Conservation (phyloP, 1,140 invertebrate genomes). For the Drosophila saltans region DNA sequence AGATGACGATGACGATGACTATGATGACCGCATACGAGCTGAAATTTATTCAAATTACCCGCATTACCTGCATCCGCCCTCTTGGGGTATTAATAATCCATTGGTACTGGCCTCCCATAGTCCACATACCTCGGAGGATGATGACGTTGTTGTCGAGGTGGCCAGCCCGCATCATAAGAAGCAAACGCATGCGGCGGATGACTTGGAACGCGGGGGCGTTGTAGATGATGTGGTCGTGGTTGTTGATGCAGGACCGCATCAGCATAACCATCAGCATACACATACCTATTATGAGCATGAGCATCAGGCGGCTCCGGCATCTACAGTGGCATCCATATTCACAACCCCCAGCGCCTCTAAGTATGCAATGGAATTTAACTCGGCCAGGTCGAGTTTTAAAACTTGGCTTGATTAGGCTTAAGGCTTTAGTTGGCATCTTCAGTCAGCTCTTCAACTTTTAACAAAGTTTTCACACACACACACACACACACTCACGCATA, state of each 20-base stretch:
- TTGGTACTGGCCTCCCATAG: slow-evolving; percentile 79
- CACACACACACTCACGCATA: neutral
- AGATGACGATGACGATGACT: slow-evolving; percentile 73
- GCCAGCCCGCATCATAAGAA: slow-evolving; percentile 20
- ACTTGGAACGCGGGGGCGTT: slow-evolving; percentile 53
- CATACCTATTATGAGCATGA: slow-evolving; percentile 61
- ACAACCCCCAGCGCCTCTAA: slow-evolving; percentile 52
- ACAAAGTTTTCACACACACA: slow-evolving; percentile 34
- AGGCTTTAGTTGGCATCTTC: slow-evolving; percentile 46
- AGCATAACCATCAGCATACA: slow-evolving; percentile 50
- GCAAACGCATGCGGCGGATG: slow-evolving; percentile 27
- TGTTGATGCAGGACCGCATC: slow-evolving; percentile 64
- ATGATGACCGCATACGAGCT: slow-evolving; percentile 80
- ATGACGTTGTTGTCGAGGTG: slow-evolving; percentile 71
- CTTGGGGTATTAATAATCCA: slow-evolving; percentile 80
- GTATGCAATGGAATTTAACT: slow-evolving; percentile 44
- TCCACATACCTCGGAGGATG: slow-evolving; percentile 76
- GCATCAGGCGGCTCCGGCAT: slow-evolving; percentile 37
- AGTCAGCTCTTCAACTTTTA: slow-evolving; percentile 44
- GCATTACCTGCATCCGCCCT: slow-evolving; percentile 79
- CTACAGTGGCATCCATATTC: slow-evolving; percentile 21
- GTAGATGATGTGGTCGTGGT: slow-evolving; percentile 71
- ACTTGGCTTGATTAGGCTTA: slow-evolving; percentile 20
- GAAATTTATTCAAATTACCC: slow-evolving; percentile 83
- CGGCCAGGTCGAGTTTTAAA: slow-evolving; percentile 39